These are phyloP conservation scores for Dipodomys ordii DNA, from an alignment of 2,113 vertebrate species.

Conservation along the genomic window DNA sequence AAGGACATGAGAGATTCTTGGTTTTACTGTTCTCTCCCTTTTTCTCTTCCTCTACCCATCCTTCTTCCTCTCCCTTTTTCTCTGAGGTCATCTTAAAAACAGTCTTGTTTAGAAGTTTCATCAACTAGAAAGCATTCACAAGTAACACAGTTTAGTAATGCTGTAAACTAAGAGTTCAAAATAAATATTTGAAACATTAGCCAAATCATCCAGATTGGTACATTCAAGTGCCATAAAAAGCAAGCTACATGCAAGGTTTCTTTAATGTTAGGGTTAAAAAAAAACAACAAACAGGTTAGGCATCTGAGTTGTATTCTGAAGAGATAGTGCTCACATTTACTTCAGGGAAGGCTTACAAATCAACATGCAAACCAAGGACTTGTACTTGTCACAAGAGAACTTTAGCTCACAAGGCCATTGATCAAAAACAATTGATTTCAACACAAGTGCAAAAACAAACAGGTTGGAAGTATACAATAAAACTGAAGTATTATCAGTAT, in stretches of 20 bases:
- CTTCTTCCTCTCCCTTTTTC: neutral
- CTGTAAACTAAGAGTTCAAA: slow-evolving; percentile 56
- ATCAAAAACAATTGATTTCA: slow-evolving; percentile 71
- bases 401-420: slow-evolving; percentile 44
- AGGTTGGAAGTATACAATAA: slow-evolving; percentile 58
- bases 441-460: slow-evolving; percentile 66
- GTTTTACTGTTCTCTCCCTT: slow-evolving; percentile 51
- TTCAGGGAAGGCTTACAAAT: slow-evolving; percentile 61
- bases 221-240: slow-evolving; percentile 63
- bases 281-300: slow-evolving; percentile 54
- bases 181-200: slow-evolving; percentile 65
- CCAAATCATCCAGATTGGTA: slow-evolving; percentile 70
- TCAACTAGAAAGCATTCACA: too few relatives aligned
- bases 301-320: slow-evolving; percentile 37
- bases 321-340: slow-evolving; percentile 22
- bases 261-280: slow-evolving; percentile 61
- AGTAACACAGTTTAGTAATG: neutral
- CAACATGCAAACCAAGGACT: slow-evolving; percentile 72
- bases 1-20: slow-evolving; percentile 65
- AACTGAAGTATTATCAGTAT: slow-evolving; percentile 38
- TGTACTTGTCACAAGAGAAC: slow-evolving; percentile 52
- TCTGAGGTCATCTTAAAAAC: slow-evolving; percentile 67
- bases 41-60: neutral
- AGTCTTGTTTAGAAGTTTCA: slow-evolving; percentile 41
- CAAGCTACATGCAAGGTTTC: slow-evolving; percentile 79